phyloP scores from a whole-genome alignment of 2,113 vertebrate species.

The Gallinago jamesoni region DNA sequence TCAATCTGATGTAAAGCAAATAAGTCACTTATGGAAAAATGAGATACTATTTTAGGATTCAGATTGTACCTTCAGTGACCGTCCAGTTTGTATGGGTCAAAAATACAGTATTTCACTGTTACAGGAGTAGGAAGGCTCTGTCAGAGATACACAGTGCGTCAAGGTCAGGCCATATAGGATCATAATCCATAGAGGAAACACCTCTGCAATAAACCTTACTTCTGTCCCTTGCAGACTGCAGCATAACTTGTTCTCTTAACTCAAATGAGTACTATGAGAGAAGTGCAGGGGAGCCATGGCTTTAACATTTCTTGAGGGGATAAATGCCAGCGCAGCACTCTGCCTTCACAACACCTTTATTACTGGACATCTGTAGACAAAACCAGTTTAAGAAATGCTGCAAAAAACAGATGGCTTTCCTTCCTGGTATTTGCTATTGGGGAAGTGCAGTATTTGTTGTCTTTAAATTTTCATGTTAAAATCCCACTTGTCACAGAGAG shows the following conservation, averaged over 20 bases:
- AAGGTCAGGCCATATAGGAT: not conserved
- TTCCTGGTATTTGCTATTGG: not conserved
- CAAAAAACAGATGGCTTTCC: not conserved
- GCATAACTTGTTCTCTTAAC: not conserved
- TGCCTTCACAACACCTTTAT: not conserved
- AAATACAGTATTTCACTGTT: not conserved
- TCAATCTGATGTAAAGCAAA: not conserved
- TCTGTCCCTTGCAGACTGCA: not conserved
- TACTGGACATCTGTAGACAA: not conserved
- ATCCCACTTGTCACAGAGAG: not conserved
- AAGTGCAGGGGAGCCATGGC: not conserved
- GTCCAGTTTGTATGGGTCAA: not conserved
- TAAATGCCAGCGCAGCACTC: rapidly evolving
- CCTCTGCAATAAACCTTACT: not conserved
- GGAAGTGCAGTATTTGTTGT: not conserved
- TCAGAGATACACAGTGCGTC: not conserved
- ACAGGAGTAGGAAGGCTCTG: not conserved
- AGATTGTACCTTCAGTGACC: not conserved
- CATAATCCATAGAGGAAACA: not conserved
- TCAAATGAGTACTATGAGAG: rapidly evolving
- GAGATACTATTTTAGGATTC: too few relatives aligned
- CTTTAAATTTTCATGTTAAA: not conserved
- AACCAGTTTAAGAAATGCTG: not conserved
- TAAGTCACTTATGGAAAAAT: not conserved
- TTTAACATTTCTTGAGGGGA: not conserved